Conservation (phyloP, 2,888 invertebrate genomes). For the Eupsilia transversa region DNA sequence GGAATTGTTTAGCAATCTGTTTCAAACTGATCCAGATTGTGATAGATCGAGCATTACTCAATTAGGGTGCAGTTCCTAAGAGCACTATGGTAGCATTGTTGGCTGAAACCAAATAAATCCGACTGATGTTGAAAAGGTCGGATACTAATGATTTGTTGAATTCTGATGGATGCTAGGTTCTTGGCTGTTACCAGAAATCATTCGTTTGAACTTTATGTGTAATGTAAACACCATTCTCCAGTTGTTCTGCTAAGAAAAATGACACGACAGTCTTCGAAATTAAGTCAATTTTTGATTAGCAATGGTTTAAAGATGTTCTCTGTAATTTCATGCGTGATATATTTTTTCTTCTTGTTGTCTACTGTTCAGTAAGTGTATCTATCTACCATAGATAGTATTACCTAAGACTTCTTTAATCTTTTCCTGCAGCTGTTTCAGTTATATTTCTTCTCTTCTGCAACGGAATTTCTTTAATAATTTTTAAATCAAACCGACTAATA, state of each 20-base stretch:
- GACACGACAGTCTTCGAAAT: neutral
- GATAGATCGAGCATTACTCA: no score
- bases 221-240: neutral
- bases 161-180: no score
- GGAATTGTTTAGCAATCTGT: no score
- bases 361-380: no score
- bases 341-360: no score
- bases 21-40: no score
- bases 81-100: no score
- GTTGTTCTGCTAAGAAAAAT: neutral
- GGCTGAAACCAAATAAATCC: neutral
- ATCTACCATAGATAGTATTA: no score
- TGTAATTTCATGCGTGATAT: no score
- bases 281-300: neutral
- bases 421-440: neutral
- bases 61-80: no score
- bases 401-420: neutral
- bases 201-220: neutral
- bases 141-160: neutral
- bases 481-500: conserved; percentile 18
- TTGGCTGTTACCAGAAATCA: neutral
- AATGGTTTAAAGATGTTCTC: neutral
- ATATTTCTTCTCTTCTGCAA: neutral
- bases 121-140: neutral
- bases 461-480: neutral